These are phyloP conservation scores for Mya arenaria DNA, from an alignment of 1,140 invertebrate genomes.

Conservation along the genomic window DNA sequence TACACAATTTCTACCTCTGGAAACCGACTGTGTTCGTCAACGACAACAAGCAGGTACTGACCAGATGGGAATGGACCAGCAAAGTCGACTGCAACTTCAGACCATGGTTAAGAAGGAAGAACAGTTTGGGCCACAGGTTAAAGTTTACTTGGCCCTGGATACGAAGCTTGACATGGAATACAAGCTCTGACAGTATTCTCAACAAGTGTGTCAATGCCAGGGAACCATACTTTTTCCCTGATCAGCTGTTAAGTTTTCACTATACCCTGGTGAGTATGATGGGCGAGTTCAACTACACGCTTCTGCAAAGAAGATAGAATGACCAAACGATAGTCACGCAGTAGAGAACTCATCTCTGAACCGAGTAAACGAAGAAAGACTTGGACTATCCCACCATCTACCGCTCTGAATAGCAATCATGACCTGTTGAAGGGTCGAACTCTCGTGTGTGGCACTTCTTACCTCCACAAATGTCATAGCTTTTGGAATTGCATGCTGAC, in stretches of 20 bases:
- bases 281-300: slow-evolving; percentile 61
- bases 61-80: slow-evolving; percentile 63
- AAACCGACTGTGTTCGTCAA: slow-evolving; percentile 67
- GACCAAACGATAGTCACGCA: slow-evolving; percentile 49
- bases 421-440: slow-evolving; percentile 23
- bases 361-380: background rate
- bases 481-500: slow-evolving; percentile 22
- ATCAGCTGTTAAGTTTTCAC: slow-evolving; percentile 70
- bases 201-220: slow-evolving; percentile 65
- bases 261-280: slow-evolving; percentile 65
- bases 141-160: slow-evolving; percentile 66
- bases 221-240: slow-evolving; percentile 75
- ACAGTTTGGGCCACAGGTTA: slow-evolving; percentile 10
- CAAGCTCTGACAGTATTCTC: slow-evolving; percentile 66
- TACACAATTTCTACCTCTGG: too few species aligned
- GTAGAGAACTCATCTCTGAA: slow-evolving; percentile 35
- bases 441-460: background rate
- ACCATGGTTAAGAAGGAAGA: slow-evolving; percentile 61
- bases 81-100: slow-evolving; percentile 64
- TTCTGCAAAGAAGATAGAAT: slow-evolving; percentile 57
- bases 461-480: slow-evolving; percentile 39
- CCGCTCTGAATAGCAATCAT: slow-evolving; percentile 33
- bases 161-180: slow-evolving; percentile 68
- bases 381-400: slow-evolving; percentile 40
- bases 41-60: slow-evolving; percentile 63